Percentiles rank a stretch among this genome's conserved stretches.
Evolutionary conservation across 1,140 invertebrate genomes (phyloP).

Genomic region (Tetramorium simillimum): DNA sequence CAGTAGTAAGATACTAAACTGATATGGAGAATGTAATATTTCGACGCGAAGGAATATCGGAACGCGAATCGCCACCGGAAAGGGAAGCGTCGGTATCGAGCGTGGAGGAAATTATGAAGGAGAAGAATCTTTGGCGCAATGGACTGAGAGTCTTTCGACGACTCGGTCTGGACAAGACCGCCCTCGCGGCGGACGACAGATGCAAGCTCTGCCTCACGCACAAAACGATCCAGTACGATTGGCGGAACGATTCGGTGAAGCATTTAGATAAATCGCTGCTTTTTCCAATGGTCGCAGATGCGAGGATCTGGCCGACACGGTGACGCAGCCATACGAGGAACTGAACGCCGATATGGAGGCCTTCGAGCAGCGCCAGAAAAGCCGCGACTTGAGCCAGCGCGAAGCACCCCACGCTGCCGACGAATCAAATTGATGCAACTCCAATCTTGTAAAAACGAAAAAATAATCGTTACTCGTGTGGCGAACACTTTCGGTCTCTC

Average conservation of each 20-base stretch:
- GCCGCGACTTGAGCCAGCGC: neutral
- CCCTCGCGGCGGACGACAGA: conserved; percentile 35
- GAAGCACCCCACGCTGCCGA: neutral
- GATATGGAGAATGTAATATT: neutral
- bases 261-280: neutral
- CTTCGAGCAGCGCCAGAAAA: conserved; percentile 59
- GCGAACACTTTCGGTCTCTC: neutral
- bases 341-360: conserved; percentile 67
- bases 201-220: conserved; percentile 45
- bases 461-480: neutral
- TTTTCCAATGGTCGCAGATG: neutral
- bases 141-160: conserved; percentile 58
- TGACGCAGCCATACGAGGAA: conserved; percentile 65
- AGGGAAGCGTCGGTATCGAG: conserved; percentile 6
- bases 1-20: neutral
- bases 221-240: conserved; percentile 36
- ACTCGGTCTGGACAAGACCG: conserved; percentile 65
- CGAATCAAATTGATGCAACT: neutral
- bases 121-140: conserved; percentile 63
- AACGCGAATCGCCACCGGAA: neutral
- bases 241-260: neutral
- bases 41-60: neutral
- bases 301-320: conserved; percentile 51
- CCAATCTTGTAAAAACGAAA: neutral
- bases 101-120: neutral